Evolutionary conservation across 2,888 invertebrate genomes (phyloP), one percentile per base, ranked within the genome.

Genomic region (Drosophila fungiperda): DNA sequence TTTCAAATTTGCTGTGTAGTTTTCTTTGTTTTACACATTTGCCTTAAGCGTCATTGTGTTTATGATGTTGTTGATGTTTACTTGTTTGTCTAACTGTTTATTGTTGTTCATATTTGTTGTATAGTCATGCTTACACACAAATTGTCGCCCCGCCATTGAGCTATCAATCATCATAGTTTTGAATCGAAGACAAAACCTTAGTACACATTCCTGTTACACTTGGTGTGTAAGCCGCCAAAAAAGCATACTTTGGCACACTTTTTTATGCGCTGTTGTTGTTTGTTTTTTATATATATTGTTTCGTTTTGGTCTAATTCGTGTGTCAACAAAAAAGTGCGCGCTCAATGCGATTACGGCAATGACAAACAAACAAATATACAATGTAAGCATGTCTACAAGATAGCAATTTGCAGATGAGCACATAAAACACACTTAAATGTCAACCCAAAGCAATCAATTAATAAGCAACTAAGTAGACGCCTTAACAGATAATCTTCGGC

Each of bases 391-490:
- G n/a, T 20, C n/a, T 11, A 29, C 36, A 32, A 58, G 15, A 55
- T 33, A 40, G 42, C 68, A 57, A 42, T 55, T 52, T 49, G n/a
- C 29, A 54, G 58, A 65, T 42, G 38, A 20, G 53, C 60, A 71
- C 52, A 49, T 1, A 48, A 58, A 38, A 65, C 15, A 50, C 15
- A 59, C 23, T 35, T n/a, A 20, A 59, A 64, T 11, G 54, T 49
- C 72, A 76, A 45, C 45, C 12, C 26, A 50, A 64, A 73, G 53
- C 26, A 52, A 26, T 58, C 74, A 77, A 73, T 73, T 68, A 68
- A 40, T 66, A 54, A 52, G 32, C 59, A 50, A 6, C 36, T 57
- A 58, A 62, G 48, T 45, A 48, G 38, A 45, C 64, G 35, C 60
- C 48, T 61, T 11, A 12, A 57, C 40, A n/a, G 32, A n/a, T 23